Evolutionary conservation across 2,888 invertebrate genomes (phyloP), one percentile per base, ranked within the genome.

Genomic region (Drosophila picticornis): DNA sequence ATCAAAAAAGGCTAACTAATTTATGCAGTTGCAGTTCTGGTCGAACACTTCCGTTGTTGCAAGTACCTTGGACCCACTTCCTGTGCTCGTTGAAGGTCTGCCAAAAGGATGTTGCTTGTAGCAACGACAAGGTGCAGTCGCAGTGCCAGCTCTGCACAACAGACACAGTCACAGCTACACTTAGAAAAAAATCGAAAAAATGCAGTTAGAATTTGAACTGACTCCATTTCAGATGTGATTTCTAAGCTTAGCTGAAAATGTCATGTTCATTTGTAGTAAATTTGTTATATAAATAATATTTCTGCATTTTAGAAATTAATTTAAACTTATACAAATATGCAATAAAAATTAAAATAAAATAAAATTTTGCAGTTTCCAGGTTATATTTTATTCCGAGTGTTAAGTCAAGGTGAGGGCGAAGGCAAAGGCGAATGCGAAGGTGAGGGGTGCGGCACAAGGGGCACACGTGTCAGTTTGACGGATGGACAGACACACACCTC

Each of bases 91-190:
- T 53, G 46, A 61, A 25, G 58, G 1, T 34, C 58, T 50, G 60
- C 59, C 51, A 58, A 67, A 75, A 78, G 79, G 78, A 78, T 78
- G 75, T 78, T 64, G 10, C 32, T 63, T 25, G 22, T 7, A 27
- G n/a, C 58, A 19, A 36, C 40, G 31, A 38, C 51, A 56, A 64
- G 50, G 57, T 40, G 68, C 61, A 51, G 59, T 31, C 36, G 43
- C 46, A 58, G 32, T 19, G 10, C 19, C 51, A 60, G 59, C 76
- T 72, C 72, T 76, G 72, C 50, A 70, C 71, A 51, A 36, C 36
- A 55, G 25, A 34, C 27, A 36, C 6, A 34, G 25, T 9, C 16
- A 46, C 16, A 16, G 32, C 9, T 34, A 53, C 52, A 52, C 52
- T 52, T 52, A 32, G n/a, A 52, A 32, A 31, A 52, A 52, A 52